Conservation (phyloP, 1,140 invertebrate genomes). For the Dufourea novaeangliae region DNA sequence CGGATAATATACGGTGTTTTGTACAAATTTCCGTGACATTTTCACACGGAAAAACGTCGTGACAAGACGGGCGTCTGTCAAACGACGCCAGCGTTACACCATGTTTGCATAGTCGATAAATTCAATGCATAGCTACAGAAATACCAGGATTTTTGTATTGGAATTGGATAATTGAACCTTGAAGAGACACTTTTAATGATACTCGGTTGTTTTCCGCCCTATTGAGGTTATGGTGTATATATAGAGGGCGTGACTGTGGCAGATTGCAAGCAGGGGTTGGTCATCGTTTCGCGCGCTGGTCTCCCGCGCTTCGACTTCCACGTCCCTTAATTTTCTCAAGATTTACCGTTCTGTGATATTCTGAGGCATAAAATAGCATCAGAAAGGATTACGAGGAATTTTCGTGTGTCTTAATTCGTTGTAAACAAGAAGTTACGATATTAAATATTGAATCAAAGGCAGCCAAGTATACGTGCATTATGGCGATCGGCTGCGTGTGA, state of each 20-base stretch:
- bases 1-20: background rate
- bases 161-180: background rate
- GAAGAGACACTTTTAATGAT: background rate
- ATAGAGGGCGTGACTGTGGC: constrained; percentile 78
- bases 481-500: constrained; percentile 71
- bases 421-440: constrained; percentile 23
- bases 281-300: constrained; percentile 79
- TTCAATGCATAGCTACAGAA: background rate
- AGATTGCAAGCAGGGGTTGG: constrained; percentile 74
- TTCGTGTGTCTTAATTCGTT: background rate
- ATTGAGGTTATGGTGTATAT: constrained; percentile 79
- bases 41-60: background rate
- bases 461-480: constrained; percentile 69
- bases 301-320: constrained; percentile 76
- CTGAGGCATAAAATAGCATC: background rate
- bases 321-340: constrained; percentile 64
- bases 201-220: constrained; percentile 35
- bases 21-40: background rate
- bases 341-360: constrained; percentile 40
- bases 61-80: background rate
- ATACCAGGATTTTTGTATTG: constrained; percentile 6
- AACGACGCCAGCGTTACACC: constrained; percentile 25
- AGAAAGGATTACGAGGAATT: constrained; percentile 39
- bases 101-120: background rate
- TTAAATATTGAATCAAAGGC: constrained; percentile 52